Evolutionary conservation across 2,797 vertebrate genomes (phyloP).

Genomic region (Pachyuromys duprasi): DNA sequence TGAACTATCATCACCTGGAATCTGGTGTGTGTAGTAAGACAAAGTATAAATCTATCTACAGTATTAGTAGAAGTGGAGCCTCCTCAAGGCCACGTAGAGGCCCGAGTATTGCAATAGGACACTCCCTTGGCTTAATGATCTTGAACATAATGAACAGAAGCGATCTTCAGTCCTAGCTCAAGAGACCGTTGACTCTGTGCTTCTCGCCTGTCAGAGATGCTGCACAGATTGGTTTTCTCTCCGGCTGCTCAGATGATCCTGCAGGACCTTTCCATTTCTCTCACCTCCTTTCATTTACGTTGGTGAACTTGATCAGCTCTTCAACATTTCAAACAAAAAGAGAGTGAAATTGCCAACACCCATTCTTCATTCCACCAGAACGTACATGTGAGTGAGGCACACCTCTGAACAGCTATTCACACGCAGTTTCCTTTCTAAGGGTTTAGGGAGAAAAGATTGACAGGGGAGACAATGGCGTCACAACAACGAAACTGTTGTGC

Average conservation of each 20-base stretch:
- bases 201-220: not conserved
- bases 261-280: too few relatives aligned
- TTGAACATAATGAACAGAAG: not conserved
- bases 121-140: not conserved
- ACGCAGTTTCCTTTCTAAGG: not conserved
- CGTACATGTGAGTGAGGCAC: not conserved
- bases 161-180: not conserved
- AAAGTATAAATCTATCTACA: not conserved
- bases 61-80: not conserved
- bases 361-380: not conserved
- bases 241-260: not conserved
- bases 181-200: not conserved
- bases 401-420: not conserved
- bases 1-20: not conserved
- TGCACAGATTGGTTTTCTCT: not conserved
- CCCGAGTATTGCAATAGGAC: too few relatives aligned
- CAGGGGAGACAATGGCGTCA: not conserved
- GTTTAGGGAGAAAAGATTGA: not conserved
- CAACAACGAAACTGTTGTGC: not conserved
- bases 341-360: not conserved
- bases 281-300: not conserved
- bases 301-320: not conserved
- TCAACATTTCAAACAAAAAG: not conserved
- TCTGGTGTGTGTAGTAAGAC: not conserved
- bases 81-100: not conserved